Base-by-base conservation (phyloP, 1,140 invertebrate genomes). In the Solenopsis fugax region DNA sequence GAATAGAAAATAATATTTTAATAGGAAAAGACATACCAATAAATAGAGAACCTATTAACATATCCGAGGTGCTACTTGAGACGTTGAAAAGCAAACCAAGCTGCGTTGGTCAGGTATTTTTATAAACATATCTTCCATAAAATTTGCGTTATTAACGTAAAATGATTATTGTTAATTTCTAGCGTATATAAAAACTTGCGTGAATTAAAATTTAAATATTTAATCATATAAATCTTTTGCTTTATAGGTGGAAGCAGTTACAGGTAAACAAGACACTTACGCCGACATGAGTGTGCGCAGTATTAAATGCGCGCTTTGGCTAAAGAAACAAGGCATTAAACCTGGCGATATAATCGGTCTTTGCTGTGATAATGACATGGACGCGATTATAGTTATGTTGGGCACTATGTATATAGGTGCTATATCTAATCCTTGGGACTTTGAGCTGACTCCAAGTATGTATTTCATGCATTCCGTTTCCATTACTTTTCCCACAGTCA, bases 291-390 rank as follows among this genome's bases (percentile, higher is more conserved):
- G 62, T 52, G 54, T 78, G 7, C 73, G 64, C 10, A 78, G 64
- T 13, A 71, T 86, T 13, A 86, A 65, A 29, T 86, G 84, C 12
- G 84, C 84, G 1, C 73, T 86, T 37, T 86, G 84, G 84, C 5
- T 86, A 3, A 71, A 62, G 29, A 67, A 78, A 29, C 62, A 77
- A 24, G 84, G 54, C 7, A 16, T 86, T 5, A 71, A 71, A 6
- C 64, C 50, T 1, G 64, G 73, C 4, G 84, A 86, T 64, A 58
- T 77, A 37, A 75, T 86, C 34, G 84, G 62, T 29, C 34, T 78
- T n/a, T 86, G 84, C 9, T 50, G 16, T 45, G 29, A 52, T 18
- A 56, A 41, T 37, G 16, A 50, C 29, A 34, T 69, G 34, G 54
- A 86, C 0, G 52, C 5, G 9, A 54, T 69, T 54, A n/a, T 52